These are phyloP conservation scores for Dorcus hopei DNA, from an alignment of 2,888 invertebrate species.

Conservation along the genomic window DNA sequence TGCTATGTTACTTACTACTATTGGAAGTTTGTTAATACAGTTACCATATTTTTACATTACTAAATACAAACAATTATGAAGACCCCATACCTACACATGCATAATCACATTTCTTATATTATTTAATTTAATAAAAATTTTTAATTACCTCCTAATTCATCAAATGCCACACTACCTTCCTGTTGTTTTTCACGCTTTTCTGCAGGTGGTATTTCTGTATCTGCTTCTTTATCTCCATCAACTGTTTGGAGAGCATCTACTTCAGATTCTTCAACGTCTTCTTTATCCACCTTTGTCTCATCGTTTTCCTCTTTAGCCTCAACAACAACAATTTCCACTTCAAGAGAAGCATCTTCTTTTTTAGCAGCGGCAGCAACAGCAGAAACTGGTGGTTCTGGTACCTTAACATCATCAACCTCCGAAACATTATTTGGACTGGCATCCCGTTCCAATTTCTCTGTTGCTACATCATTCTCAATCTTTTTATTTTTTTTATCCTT, in stretches of 20 bases:
- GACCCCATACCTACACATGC: too few relatives aligned
- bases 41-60: too few relatives aligned
- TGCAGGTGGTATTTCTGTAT: slow-evolving; percentile 17
- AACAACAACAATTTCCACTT: slow-evolving; percentile 35
- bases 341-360: slow-evolving; percentile 39
- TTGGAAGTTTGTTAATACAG: too few relatives aligned
- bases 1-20: too few relatives aligned
- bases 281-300: slow-evolving; percentile 37
- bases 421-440: slow-evolving; percentile 26
- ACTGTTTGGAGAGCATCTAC: slow-evolving; percentile 28
- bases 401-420: slow-evolving; percentile 35
- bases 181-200: slow-evolving; percentile 25
- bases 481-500: slow-evolving; percentile 46
- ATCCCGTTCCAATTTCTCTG: slow-evolving; percentile 53
- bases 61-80: too few relatives aligned
- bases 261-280: slow-evolving; percentile 12
- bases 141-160: slow-evolving; percentile 57
- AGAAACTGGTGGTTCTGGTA: slow-evolving; percentile 30
- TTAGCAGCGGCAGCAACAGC: slow-evolving; percentile 20
- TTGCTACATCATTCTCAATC: slow-evolving; percentile 46
- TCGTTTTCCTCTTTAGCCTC: slow-evolving; percentile 43
- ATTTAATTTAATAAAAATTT: background rate
- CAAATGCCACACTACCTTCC: slow-evolving; percentile 51
- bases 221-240: slow-evolving; percentile 30
- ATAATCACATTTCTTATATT: too few relatives aligned